Base-by-base conservation (phyloP, 2,113 vertebrate genomes). In the Mormyrus lacerda region DNA sequence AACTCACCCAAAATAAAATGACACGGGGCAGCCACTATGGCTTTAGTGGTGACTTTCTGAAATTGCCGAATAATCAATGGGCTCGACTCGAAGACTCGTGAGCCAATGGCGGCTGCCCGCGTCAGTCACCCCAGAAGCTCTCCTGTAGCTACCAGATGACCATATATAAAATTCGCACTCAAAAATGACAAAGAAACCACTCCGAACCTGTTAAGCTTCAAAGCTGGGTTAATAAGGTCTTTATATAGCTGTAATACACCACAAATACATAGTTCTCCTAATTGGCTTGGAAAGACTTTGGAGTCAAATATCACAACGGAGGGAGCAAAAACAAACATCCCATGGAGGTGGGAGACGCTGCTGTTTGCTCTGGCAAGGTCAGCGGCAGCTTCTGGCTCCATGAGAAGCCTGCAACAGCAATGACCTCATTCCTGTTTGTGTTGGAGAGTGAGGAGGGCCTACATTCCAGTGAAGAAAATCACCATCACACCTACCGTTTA, bases 341-440 rank as follows among this genome's bases (percentile, higher is more conserved):
- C 51, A 21, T 17, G 58, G 17, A 88, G 84, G 51, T n/a, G 10
- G 87, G 15, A 31, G 45, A 89, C 87, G 85, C 19, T 47, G 53
- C 51, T 91, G 91, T 91, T 92, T 92, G 87, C n/a, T 53, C 92
- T 91, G 91, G 91, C 87, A 17, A 35, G 47, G 48, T 48, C 5
- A 31, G 24, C 2, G 19, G 21, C 51, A n/a, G 86, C 86, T 42
- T 19, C 50, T 85, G 8, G 50, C 90, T 91, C 88, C 84, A 48
- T 39, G 83, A 50, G 76, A 73, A 45, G 47, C 47, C 47, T 51
- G 86, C 50, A 85, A 85, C 42, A 83, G 87, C 89, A 90, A 92
- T 91, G 91, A 92, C 89, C 91, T 53, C 86, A 92, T 83, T 76
- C 51, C 24, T 92, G 92, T 93, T 92, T 92, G 88, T 79, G 73